Evolutionary conservation across 2,797 vertebrate genomes (phyloP).

Genomic region (Propithecus deckenii): DNA sequence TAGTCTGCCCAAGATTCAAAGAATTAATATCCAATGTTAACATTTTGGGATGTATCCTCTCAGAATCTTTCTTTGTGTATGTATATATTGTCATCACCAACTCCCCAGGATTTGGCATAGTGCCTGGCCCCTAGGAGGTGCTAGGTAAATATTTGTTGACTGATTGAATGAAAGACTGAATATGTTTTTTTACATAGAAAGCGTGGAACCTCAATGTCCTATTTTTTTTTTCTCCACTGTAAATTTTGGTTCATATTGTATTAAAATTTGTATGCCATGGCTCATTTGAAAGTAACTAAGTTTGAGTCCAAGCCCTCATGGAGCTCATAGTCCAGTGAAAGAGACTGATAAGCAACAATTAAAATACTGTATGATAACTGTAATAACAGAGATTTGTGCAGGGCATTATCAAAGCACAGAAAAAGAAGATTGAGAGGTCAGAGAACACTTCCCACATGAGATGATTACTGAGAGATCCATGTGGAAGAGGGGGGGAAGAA

Average conservation of each 20-base stretch:
- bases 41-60: conserved; percentile 6
- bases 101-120: not conserved
- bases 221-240: not conserved
- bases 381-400: conserved; percentile 24
- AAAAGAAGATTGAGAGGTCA: conserved; percentile 28
- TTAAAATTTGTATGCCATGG: not conserved
- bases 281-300: conserved; percentile 24
- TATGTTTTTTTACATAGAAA: not conserved
- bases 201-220: not conserved
- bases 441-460: conserved; percentile 14
- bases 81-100: not conserved
- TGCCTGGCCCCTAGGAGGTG: not conserved
- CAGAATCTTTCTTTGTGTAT: not conserved
- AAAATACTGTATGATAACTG: conserved; percentile 24
- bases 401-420: conserved; percentile 2
- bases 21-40: conserved; percentile 27
- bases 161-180: conserved; percentile 33
- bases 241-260: conserved; percentile 15
- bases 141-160: conserved; percentile 45
- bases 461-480: conserved; percentile 19
- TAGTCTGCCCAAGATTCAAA: not conserved
- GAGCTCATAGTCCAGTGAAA: conserved; percentile 67
- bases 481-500: not conserved
- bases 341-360: conserved; percentile 54
- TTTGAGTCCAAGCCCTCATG: not conserved